A percentile compares a stretch with the other conserved stretches of the same genome.
phyloP scores from a whole-genome alignment of 2,888 invertebrate genomes.

The Periphyllus acericola region DNA sequence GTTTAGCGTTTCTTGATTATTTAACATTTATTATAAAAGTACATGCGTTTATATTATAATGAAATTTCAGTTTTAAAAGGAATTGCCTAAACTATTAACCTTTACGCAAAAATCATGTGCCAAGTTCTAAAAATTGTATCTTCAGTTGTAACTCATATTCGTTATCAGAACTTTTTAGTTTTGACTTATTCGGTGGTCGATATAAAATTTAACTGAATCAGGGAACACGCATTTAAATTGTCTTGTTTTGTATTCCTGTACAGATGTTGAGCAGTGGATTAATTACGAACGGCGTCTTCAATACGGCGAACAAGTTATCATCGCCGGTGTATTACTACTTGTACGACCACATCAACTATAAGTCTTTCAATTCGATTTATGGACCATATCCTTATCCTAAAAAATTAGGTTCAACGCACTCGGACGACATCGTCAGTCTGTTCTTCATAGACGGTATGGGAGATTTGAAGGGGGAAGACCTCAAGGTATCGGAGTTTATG shows the following conservation, averaged over 20 bases:
- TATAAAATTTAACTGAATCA: not conserved
- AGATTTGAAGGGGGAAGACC: not conserved
- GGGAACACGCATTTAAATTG: not conserved
- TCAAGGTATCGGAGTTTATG: slow-evolving; percentile 40
- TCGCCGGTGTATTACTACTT: not conserved
- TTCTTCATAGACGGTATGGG: slow-evolving; percentile 3
- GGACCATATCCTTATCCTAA: not conserved
- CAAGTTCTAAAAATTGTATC: too few species aligned
- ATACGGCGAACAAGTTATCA: not conserved
- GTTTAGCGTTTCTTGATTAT: too few species aligned
- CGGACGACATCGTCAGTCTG: slow-evolving; percentile 51
- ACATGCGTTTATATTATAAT: too few species aligned
- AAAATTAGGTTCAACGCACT: slow-evolving; percentile 46
- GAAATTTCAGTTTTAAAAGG: too few species aligned
- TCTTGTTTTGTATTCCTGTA: not conserved
- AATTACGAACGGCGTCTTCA: not conserved
- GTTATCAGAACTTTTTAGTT: too few species aligned
- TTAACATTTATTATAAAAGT: too few species aligned
- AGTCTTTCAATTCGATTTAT: not conserved
- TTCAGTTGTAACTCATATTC: too few species aligned
- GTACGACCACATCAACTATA: not conserved
- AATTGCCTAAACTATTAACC: too few species aligned
- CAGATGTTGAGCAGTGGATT: not conserved
- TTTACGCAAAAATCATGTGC: too few species aligned
- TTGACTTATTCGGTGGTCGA: not conserved